Conservation (phyloP, 2,888 invertebrate genomes). For the Tanypteryx hageni region DNA sequence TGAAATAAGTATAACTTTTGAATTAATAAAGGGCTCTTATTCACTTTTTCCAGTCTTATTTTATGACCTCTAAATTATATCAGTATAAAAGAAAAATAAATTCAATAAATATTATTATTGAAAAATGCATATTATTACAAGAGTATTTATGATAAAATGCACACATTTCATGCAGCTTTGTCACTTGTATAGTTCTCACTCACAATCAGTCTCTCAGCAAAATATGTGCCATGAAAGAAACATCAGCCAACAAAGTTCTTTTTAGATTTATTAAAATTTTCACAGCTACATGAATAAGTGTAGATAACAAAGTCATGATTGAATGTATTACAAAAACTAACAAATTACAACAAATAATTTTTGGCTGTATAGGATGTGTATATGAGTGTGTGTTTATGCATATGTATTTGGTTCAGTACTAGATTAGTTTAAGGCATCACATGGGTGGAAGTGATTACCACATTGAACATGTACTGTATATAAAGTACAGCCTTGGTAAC, state of each 20-base stretch:
- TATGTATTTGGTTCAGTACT: conserved; percentile 7
- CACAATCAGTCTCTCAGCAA: too few species aligned
- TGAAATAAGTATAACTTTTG: too few species aligned
- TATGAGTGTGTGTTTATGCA: conserved; percentile 50
- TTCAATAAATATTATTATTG: too few species aligned
- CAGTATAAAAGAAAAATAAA: too few species aligned
- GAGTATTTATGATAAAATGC: too few species aligned
- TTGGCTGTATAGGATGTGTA: conserved; percentile 50
- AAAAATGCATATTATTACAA: too few species aligned
- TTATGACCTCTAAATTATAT: too few species aligned
- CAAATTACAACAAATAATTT: conserved; percentile 59
- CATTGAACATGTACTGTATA: conserved; percentile 36
- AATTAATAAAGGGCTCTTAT: too few species aligned
- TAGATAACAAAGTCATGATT: conserved; percentile 52
- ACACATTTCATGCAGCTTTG: too few species aligned
- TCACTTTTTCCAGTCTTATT: too few species aligned
- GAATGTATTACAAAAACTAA: conserved; percentile 63
- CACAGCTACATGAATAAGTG: conserved; percentile 47
- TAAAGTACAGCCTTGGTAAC: conserved; percentile 52
- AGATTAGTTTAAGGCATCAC: conserved; percentile 46
- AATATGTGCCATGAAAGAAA: too few species aligned
- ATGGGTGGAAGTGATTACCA: conserved; percentile 31
- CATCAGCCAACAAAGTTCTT: not conserved
- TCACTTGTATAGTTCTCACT: too few species aligned
- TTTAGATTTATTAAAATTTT: conserved; percentile 15